A percentile compares a stretch with the other conserved stretches of the same genome.
These are phyloP conservation scores for Rotaria socialis DNA, from an alignment of 2,888 invertebrate genomes.

Conservation along the genomic window DNA sequence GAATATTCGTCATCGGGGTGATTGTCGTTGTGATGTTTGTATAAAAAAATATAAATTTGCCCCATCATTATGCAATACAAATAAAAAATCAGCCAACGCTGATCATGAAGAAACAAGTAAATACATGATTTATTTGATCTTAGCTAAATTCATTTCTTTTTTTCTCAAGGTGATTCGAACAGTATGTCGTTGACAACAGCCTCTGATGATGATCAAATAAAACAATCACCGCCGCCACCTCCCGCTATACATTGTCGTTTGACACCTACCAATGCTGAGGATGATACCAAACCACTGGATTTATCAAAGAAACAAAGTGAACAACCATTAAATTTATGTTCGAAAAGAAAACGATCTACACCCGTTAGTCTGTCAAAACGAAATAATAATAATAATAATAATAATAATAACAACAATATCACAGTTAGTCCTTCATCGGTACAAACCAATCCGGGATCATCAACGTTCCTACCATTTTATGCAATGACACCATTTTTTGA, in stretches of 20 bases:
- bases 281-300: neutral
- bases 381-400: no score
- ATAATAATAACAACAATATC: neutral
- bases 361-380: neutral
- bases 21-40: conserved; percentile 43
- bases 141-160: no score
- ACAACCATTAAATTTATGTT: neutral
- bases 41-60: conserved; percentile 45
- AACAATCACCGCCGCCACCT: neutral
- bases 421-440: no score
- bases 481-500: neutral
- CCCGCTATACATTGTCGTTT: neutral
- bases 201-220: neutral
- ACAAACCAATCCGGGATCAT: neutral
- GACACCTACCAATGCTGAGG: neutral
- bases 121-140: no score
- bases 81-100: neutral
- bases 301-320: neutral
- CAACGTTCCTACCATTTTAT: neutral
- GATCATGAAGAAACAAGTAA: no score
- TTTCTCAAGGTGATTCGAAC: neutral
- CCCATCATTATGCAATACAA: neutral
- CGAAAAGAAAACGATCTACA: neutral
- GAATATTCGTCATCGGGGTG: conserved; percentile 42
- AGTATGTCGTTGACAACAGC: neutral